Evolutionary conservation across 2,888 invertebrate genomes (phyloP).

Genomic region (Trichogramma dendrolimi): DNA sequence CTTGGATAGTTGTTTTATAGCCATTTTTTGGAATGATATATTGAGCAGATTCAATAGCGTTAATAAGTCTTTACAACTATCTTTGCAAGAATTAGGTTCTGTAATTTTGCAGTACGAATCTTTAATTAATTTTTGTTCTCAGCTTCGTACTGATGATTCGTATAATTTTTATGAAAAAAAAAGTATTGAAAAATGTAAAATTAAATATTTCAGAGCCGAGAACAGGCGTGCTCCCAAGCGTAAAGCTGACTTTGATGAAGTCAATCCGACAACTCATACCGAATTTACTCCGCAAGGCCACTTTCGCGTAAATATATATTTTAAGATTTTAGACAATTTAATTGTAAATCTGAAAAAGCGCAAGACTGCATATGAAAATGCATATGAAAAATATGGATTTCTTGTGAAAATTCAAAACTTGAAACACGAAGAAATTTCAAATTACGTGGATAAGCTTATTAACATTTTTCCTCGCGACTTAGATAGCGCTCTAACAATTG

Average conservation of each 20-base stretch:
- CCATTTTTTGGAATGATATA: neutral
- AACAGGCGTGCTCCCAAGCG: too few species aligned
- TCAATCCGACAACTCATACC: neutral
- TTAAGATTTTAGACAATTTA: neutral
- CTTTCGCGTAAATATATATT: neutral
- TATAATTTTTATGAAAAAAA: neutral
- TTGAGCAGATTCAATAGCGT: neutral
- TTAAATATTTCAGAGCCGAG: neutral
- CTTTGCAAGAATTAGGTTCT: neutral
- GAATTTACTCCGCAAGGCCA: neutral
- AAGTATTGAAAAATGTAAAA: neutral
- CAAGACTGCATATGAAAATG: too few species aligned
- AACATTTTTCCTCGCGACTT: conserved; percentile 8
- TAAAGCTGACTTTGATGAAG: neutral
- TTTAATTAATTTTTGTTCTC: neutral
- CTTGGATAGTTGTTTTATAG: neutral
- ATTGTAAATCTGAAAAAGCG: too few species aligned
- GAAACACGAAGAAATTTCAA: neutral
- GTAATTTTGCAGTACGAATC: neutral
- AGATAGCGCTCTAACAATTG: neutral
- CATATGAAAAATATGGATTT: conserved; percentile 6
- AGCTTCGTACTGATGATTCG: neutral
- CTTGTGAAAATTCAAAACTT: neutral
- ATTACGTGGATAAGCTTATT: neutral
- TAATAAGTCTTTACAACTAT: neutral